Percentiles rank a stretch among this genome's conserved stretches.
phyloP scores from a whole-genome alignment of 2,113 vertebrate genomes.

The Macroglossus sobrinus region DNA sequence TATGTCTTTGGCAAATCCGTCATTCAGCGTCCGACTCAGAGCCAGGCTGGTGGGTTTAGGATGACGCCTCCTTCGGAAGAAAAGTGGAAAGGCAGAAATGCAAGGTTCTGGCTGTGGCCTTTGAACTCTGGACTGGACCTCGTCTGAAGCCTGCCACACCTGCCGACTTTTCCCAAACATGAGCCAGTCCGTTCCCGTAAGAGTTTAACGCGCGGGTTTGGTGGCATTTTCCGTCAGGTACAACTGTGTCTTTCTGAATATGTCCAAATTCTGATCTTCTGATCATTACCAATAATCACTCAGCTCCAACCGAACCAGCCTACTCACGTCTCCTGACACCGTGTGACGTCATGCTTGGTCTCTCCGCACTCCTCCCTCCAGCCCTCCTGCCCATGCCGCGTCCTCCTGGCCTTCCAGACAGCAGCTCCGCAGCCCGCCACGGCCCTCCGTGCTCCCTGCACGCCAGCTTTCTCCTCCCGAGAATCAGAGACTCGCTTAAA shows the following conservation, averaged over 20 bases:
- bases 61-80: background rate
- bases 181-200: accelerated
- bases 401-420: background rate
- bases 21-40: background rate
- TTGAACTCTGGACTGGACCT: background rate
- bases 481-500: background rate
- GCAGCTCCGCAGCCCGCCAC: background rate
- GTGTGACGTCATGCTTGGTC: accelerated
- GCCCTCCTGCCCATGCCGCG: accelerated
- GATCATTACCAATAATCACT: too few species aligned
- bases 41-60: background rate
- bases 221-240: background rate
- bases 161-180: background rate
- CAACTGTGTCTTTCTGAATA: background rate
- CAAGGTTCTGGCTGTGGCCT: background rate
- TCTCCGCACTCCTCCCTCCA: background rate
- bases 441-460: background rate
- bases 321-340: accelerated
- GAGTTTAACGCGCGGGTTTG: background rate
- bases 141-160: background rate
- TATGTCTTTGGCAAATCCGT: background rate
- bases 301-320: background rate
- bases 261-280: background rate
- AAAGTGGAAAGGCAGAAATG: background rate
- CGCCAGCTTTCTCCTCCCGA: background rate